Conservation (phyloP, 2,888 invertebrate species). For the Hypomecis atomaria region DNA sequence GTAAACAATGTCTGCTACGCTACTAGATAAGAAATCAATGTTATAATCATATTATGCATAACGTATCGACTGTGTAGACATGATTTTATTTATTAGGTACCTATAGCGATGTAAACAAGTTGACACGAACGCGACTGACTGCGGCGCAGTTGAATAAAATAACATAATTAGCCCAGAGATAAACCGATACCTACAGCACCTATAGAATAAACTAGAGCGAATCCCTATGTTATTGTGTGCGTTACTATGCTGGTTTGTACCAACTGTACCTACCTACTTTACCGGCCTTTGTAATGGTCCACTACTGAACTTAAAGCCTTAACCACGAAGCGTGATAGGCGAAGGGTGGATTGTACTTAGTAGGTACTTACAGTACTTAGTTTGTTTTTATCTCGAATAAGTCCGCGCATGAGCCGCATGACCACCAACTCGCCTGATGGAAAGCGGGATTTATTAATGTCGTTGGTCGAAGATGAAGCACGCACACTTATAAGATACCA, state of each 20-base stretch:
- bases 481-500: too few species aligned
- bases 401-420: too few species aligned
- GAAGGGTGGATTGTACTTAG: too few species aligned
- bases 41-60: conserved; percentile 36
- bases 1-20: conserved; percentile 27
- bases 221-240: neutral
- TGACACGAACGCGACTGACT: conserved; percentile 5
- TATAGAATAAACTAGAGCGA: neutral
- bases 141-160: conserved; percentile 17
- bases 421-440: too few species aligned
- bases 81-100: conserved; percentile 16
- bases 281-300: too few species aligned
- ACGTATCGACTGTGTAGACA: conserved; percentile 7
- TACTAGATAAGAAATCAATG: conserved; percentile 33
- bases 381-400: too few species aligned
- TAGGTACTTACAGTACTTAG: too few species aligned
- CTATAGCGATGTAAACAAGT: conserved; percentile 24
- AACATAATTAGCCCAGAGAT: conserved; percentile 3
- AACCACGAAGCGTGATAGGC: too few species aligned
- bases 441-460: too few species aligned
- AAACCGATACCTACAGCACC: neutral
- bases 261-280: too few species aligned
- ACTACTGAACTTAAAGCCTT: too few species aligned
- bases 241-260: neutral
- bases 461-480: too few species aligned